Conservation (phyloP, 2,888 invertebrate species). For the Eupithecia subfuscata region DNA sequence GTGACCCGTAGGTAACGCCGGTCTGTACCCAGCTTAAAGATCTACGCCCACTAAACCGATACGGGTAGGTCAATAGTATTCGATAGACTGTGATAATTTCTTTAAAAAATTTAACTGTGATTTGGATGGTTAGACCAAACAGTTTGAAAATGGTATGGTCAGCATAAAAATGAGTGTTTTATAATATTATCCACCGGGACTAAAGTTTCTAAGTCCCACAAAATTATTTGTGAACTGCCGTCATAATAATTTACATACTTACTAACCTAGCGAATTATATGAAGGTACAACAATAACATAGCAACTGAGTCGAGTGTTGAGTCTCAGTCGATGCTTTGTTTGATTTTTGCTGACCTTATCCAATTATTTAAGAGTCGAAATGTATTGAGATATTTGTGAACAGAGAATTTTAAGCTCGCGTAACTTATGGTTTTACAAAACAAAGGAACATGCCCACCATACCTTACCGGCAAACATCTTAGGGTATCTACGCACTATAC, state of each 20-base stretch:
- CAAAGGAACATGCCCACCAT: background rate
- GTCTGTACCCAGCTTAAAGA: background rate
- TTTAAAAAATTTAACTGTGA: constrained; percentile 61
- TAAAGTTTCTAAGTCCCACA: background rate
- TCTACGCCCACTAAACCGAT: constrained; percentile 9
- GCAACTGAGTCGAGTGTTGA: background rate
- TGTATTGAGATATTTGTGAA: background rate
- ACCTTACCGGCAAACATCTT: too few species aligned
- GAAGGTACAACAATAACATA: background rate
- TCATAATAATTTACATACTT: too few species aligned
- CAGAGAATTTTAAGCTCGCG: background rate
- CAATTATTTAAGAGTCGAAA: background rate
- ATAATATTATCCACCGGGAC: background rate
- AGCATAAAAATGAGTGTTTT: constrained; percentile 2
- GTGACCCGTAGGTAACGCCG: too few species aligned
- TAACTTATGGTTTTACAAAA: background rate
- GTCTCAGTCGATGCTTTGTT: background rate
- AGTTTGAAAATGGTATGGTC: constrained; percentile 23
- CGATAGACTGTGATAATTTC: constrained; percentile 66
- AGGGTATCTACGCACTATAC: too few species aligned
- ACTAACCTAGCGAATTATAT: too few species aligned
- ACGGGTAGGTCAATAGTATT: constrained; percentile 25
- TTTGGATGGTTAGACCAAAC: constrained; percentile 63
- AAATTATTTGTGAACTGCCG: too few species aligned
- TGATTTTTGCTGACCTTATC: background rate